A percentile compares a stretch with the other conserved stretches of the same genome.
These are phyloP conservation scores for Pagrus major DNA, from an alignment of 2,113 vertebrate genomes.

Conservation along the genomic window DNA sequence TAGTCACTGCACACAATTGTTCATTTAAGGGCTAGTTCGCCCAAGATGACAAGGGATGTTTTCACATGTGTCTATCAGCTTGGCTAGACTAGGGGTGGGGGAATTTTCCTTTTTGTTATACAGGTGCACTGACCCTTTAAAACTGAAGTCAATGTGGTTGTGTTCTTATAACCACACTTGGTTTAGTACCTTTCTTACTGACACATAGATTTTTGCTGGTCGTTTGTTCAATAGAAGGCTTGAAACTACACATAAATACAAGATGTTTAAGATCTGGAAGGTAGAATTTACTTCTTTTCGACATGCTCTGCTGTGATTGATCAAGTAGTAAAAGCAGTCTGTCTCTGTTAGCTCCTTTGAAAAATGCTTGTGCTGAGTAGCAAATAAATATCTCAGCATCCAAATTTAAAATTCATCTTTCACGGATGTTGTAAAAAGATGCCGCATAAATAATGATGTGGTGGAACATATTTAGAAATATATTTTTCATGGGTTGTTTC, in stretches of 20 bases:
- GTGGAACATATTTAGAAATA: slow-evolving; percentile 4
- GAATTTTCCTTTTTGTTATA: neutral
- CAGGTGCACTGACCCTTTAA: slow-evolving; percentile 7
- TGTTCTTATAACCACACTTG: neutral
- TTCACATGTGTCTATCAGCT: neutral
- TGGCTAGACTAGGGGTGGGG: neutral
- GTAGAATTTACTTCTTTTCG: neutral
- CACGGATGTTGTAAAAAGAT: slow-evolving; percentile 6
- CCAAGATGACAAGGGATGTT: neutral
- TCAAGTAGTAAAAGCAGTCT: neutral
- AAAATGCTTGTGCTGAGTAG: neutral
- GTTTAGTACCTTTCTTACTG: too few species aligned
- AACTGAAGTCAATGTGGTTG: neutral
- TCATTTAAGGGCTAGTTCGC: neutral
- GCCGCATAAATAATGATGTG: slow-evolving; percentile 6
- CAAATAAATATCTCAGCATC: neutral
- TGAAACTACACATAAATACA: neutral
- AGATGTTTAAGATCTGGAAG: neutral
- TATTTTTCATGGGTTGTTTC: neutral
- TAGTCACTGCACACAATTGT: neutral
- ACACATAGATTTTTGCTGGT: neutral
- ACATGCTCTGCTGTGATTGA: neutral
- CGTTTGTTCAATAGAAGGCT: neutral
- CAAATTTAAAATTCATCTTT: neutral
- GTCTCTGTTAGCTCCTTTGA: neutral